Evolutionary conservation across 1,140 invertebrate genomes (phyloP).

Genomic region (Ostrea denselamellosa): DNA sequence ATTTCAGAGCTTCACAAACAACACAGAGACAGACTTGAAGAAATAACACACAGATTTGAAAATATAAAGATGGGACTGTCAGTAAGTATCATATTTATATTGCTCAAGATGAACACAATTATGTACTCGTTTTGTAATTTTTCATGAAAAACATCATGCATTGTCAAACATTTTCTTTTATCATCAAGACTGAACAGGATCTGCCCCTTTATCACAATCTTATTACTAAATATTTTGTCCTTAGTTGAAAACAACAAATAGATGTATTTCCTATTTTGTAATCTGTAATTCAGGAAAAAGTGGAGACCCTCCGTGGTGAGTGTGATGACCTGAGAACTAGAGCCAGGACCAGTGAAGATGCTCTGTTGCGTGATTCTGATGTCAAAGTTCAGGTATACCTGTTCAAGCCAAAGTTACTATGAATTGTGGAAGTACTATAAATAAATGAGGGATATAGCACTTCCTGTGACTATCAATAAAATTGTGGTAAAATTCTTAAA

Average conservation of each 20-base stretch:
- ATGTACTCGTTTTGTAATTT: no score
- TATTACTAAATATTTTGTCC: no score
- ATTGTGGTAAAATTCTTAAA: no score
- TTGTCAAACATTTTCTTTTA: not conserved
- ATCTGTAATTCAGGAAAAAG: conserved; percentile 73
- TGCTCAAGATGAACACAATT: no score
- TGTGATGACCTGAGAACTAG: conserved; percentile 74
- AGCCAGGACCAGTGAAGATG: conserved; percentile 72
- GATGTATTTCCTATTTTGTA: not conserved
- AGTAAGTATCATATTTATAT: no score
- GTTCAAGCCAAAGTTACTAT: no score
- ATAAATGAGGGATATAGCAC: not conserved
- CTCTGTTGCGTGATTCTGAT: conserved; percentile 75
- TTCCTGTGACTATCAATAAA: no score
- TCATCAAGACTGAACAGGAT: no score
- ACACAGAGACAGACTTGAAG: conserved; percentile 74
- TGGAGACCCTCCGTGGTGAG: conserved; percentile 72
- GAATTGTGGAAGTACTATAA: not conserved
- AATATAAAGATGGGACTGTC: conserved; percentile 73
- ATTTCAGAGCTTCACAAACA: conserved; percentile 75
- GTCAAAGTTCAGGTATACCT: conserved; percentile 74
- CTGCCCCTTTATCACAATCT: no score
- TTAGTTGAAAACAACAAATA: no score
- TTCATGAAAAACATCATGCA: not conserved
- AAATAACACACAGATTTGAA: conserved; percentile 76